Evolutionary conservation across 2,888 invertebrate genomes (phyloP), one percentile per base, ranked within the genome.

Genomic region (Drosophila nr. medialis): DNA sequence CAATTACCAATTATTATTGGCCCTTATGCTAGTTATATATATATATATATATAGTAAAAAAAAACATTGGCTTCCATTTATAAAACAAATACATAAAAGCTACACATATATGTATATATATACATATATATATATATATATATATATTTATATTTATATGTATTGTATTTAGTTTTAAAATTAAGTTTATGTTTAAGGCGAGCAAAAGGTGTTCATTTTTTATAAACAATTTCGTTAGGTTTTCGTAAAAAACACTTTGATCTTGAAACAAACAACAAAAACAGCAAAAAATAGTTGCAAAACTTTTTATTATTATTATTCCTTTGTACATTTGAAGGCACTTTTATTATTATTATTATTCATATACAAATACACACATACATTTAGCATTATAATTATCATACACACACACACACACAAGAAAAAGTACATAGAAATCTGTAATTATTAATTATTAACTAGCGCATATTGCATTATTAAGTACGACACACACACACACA

Each of bases 11-110:
- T 45, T 24, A 45, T 24, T 60, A 64, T 62, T 56, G 56, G 49
- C 59, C 34, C 56, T 56, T 34, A 59, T 32, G 59, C 42, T 70
- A 58, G 50, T 62, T 51, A 56, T 53, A 59, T 34, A 61, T 64
- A 62, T 30, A 30, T 21, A 30, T 21, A 51, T 49, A 30, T 58
- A 62, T 15, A 49, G 59, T 54, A 49, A 53, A 88, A 40, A 53
- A 38, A 40, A 69, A 69, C 70, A 67, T 90, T 87, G 87, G 87
- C 87, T 87, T 87, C 90, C 87, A 87, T 89, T 89, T 79, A 81
- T 71, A 75, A 81, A 78, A 75, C 49, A 55, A 63, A 49, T 58
- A 69, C 45, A 51, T 51, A 58, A 49, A 53, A 50, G 51, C 38
- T 29, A 59, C 42, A 77, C 48, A 61, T 29, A 62, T 34, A 64